Evolutionary conservation across 2,888 invertebrate species (phyloP), one percentile per base, ranked within the genome.

Genomic region (Galeopsomyia nigrocyanea): DNA sequence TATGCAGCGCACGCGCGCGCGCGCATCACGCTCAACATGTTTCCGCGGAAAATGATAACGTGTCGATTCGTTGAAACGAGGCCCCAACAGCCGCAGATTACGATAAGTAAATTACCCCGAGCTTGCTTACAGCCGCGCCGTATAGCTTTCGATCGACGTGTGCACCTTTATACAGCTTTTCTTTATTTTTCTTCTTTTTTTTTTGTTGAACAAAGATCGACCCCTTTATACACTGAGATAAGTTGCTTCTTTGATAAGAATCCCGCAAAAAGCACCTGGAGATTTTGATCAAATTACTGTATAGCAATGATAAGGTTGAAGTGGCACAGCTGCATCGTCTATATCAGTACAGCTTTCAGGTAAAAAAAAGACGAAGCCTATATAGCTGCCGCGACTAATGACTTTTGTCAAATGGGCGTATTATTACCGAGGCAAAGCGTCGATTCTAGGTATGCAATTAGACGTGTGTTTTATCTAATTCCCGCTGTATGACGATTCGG

Each of bases 91-190:
- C 51, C 10, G 26, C 26, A 50, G 57, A 69, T 73, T 51, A 50
- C 73, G 69, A 69, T 73, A 69, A 69, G 66, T 65, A 61, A 73
- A 73, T 65, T 55, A 56, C 56, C 60, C 60, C 47, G 10, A 39
- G 39, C 39, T 39, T 39, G 13, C 39, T 39, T 39, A 31, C 39
- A 26, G 26, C 26, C 26, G 26, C 26, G 26, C 26, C 13, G 7
- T 10, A 39, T 39, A 39, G 13, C 39, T 3, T n/a, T 39, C 39
- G 7, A 10, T 39, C 10, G 3, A 17, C 17, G 19, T 10, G n/a
- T 7, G 26, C 22, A 22, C 19, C 22, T 9, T 61, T n/a, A n/a
- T n/a, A n/a, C 19, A 26, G 26, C 7, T n/a, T 16, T 19, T 55
- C 3, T 19, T 51, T 26, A 16, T 14, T 19, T n/a, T 53, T n/a